Conservation (phyloP, 2,113 vertebrate species). For the Fulmarus glacialis region DNA sequence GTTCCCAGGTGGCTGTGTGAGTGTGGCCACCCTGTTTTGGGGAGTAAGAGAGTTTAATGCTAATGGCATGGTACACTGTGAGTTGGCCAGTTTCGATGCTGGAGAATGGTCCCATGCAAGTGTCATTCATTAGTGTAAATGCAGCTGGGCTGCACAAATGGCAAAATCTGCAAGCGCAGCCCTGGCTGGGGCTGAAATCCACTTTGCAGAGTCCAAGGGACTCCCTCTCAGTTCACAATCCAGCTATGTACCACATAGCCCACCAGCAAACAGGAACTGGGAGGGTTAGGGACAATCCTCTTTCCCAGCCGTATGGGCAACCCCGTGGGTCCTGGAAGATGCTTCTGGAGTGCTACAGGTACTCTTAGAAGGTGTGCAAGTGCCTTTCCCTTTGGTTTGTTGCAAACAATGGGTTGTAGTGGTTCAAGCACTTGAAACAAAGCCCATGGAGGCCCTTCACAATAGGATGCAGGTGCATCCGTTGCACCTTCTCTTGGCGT, state of each 20-base stretch:
- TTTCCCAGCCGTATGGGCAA: neutral
- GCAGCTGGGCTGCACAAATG: neutral
- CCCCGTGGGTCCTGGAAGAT: neutral
- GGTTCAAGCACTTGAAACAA: neutral
- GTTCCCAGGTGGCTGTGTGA: neutral
- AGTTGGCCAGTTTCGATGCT: neutral
- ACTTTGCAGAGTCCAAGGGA: neutral
- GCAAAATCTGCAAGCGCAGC: neutral
- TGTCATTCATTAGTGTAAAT: slow-evolving; percentile 27
- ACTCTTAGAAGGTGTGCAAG: neutral
- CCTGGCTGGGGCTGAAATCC: neutral
- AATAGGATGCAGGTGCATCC: neutral
- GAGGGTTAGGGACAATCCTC: neutral
- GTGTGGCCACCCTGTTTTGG: slow-evolving; percentile 16
- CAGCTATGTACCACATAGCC: neutral
- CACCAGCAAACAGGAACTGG: neutral
- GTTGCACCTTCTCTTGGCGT: neutral
- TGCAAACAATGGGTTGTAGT: neutral
- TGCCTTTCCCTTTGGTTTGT: neutral
- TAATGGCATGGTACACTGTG: neutral
- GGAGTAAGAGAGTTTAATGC: neutral
- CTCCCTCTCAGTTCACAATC: neutral
- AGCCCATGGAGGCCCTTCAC: neutral
- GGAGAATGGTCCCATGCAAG: neutral
- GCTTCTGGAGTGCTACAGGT: neutral